Evolutionary conservation across 2,113 vertebrate species (phyloP).

Genomic region (Procavia capensis): DNA sequence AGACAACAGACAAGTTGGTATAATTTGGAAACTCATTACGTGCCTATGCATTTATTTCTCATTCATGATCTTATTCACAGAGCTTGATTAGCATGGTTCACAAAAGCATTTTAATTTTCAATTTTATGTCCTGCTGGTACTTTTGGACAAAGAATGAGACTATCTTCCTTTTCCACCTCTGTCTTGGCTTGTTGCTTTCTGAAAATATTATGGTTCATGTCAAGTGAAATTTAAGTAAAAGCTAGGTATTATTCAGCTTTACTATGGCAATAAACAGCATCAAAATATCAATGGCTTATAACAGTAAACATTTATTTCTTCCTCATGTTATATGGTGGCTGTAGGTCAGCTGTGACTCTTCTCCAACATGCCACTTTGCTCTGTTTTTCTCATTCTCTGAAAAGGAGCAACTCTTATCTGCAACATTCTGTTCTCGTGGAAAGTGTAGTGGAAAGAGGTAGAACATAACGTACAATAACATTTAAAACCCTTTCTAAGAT

Average conservation of each 20-base stretch:
- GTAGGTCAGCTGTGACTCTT: not conserved
- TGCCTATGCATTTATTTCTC: not conserved
- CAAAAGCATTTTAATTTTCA: slow-evolving; percentile 7
- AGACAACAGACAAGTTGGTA: not conserved
- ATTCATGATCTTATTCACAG: slow-evolving; percentile 8
- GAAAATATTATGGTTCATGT: not conserved
- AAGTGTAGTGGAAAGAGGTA: not conserved
- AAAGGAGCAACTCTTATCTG: not conserved
- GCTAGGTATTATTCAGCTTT: not conserved
- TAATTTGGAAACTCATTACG: slow-evolving; percentile 15
- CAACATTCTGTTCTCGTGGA: not conserved
- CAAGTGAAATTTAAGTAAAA: not conserved
- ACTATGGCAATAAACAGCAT: not conserved
- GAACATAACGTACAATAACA: not conserved
- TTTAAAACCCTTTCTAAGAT: not conserved
- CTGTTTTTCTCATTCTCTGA: not conserved
- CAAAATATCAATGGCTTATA: not conserved
- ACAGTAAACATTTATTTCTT: not conserved
- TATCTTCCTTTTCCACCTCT: not conserved
- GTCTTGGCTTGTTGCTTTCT: not conserved
- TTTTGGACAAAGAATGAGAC: not conserved
- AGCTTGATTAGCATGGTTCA: not conserved
- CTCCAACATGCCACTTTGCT: not conserved
- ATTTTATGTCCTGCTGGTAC: slow-evolving; percentile 35
- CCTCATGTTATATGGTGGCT: not conserved